Base-by-base conservation (phyloP, 2,113 vertebrate genomes). In the Bostrychus sinensis region DNA sequence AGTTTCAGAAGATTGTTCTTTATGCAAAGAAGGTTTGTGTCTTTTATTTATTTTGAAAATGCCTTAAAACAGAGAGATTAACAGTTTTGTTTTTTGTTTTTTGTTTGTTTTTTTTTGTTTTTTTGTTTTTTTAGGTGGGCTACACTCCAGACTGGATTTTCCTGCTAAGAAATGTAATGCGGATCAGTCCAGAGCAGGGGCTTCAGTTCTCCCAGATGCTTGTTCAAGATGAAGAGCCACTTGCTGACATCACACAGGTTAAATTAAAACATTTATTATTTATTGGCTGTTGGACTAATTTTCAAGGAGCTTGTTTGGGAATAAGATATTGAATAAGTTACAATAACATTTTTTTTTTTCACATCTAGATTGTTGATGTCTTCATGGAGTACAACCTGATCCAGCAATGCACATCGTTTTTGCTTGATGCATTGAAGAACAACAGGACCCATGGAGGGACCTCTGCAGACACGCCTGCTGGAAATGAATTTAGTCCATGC, bases 331-430 rank as follows among this genome's bases (percentile, higher is more conserved):
- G n/a, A n/a, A n/a, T n/a, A n/a, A n/a, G n/a, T n/a, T n/a, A n/a
- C n/a, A n/a, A n/a, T n/a, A n/a, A n/a, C n/a, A n/a, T n/a, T n/a
- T n/a, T n/a, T n/a, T n/a, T n/a, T n/a, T n/a, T n/a, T n/a, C n/a
- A n/a, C n/a, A n/a, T n/a, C n/a, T n/a, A 99, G 97, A 98, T 99
- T 77, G 97, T 99, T 39, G 97, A 99, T 62, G 96, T 99, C 57
- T 99, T 99, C 82, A 98, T 99, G 97, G 97, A 99, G 76, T 99
- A 98, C 88, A 99, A 99, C 82, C 91, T 99, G 88, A 98, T 99
- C 68, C 97, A 99, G 91, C 97, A 99, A 84, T 99, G 97, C 77
- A 98, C 97, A 46, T 98, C 97, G 56, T 99, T 99, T 76, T 86
- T 99, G 56, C 90, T 99, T 63, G 97, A 99, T 77, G 97, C 96